phyloP scores from a whole-genome alignment of 2,797 vertebrate species.

The Silurus aristotelis region DNA sequence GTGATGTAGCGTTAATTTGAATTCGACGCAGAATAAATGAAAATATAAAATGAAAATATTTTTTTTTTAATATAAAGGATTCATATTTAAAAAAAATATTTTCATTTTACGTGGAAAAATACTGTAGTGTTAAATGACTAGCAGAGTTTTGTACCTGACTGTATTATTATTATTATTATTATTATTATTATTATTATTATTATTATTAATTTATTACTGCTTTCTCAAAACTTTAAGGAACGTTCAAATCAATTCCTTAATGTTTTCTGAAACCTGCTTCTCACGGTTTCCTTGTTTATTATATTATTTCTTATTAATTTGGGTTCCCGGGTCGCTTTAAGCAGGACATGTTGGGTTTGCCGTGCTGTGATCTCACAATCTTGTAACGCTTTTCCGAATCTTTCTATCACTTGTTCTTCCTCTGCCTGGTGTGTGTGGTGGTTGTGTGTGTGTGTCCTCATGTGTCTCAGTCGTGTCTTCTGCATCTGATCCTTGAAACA shows the following conservation, averaged over 20 bases:
- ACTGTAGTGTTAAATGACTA: background rate
- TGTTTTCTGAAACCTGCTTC: slow-evolving; percentile 64
- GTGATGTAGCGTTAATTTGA: background rate
- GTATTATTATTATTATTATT: slow-evolving; percentile 52
- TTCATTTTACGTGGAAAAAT: background rate
- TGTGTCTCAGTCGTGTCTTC: background rate
- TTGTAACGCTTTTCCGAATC: background rate
- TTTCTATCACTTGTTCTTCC: background rate
- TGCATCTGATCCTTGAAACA: slow-evolving; percentile 21
- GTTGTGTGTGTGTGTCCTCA: background rate
- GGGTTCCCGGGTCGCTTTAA: background rate
- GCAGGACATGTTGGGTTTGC: background rate
- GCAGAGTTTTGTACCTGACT: slow-evolving; percentile 48
- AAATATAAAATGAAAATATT: no score
- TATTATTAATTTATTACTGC: slow-evolving; percentile 51
- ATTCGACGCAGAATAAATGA: no score
- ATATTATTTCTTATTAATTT: background rate
- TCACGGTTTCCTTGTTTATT: slow-evolving; percentile 46
- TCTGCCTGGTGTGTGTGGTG: background rate
- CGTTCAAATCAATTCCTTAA: slow-evolving; percentile 70
- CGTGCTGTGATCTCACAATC: slow-evolving; percentile 8
- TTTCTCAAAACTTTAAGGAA: slow-evolving; percentile 74
- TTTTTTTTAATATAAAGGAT: no score
- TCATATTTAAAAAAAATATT: no score
- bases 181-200: slow-evolving; percentile 68